phyloP scores from a whole-genome alignment of 2,113 vertebrate genomes.

The Pampusana beccarii region DNA sequence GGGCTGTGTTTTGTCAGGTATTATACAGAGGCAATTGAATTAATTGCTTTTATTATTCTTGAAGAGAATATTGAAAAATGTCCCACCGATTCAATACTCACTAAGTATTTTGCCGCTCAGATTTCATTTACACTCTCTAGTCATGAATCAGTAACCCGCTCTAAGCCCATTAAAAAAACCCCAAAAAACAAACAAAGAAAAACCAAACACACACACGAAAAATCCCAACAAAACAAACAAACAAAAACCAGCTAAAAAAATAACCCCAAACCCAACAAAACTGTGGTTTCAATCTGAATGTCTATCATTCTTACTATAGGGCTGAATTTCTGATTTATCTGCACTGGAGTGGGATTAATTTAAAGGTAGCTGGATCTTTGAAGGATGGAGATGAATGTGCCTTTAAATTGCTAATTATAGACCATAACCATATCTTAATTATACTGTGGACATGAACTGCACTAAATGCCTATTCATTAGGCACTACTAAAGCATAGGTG shows the following conservation, averaged over 20 bases:
- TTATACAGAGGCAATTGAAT: neutral
- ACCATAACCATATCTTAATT: neutral
- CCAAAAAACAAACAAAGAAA: too few species aligned
- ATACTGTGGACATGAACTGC: neutral
- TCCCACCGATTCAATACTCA: neutral
- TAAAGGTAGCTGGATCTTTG: neutral
- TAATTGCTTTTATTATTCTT: neutral
- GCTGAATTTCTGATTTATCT: neutral
- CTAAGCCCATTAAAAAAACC: neutral
- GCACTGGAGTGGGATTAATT: neutral
- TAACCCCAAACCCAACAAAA: rapidly evolving
- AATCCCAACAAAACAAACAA: too few species aligned
- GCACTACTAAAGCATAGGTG: neutral
- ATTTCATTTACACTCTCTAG: neutral
- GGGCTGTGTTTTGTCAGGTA: neutral
- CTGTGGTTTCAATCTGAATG: neutral
- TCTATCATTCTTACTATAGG: neutral
- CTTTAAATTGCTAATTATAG: neutral
- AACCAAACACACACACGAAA: neutral
- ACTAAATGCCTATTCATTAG: neutral
- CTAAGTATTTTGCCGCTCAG: neutral
- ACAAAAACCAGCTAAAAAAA: neutral
- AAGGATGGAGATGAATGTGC: neutral
- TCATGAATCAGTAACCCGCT: neutral
- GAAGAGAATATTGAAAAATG: neutral